Conservation (phyloP, 2,888 invertebrate genomes). For the Andrena praecox region DNA sequence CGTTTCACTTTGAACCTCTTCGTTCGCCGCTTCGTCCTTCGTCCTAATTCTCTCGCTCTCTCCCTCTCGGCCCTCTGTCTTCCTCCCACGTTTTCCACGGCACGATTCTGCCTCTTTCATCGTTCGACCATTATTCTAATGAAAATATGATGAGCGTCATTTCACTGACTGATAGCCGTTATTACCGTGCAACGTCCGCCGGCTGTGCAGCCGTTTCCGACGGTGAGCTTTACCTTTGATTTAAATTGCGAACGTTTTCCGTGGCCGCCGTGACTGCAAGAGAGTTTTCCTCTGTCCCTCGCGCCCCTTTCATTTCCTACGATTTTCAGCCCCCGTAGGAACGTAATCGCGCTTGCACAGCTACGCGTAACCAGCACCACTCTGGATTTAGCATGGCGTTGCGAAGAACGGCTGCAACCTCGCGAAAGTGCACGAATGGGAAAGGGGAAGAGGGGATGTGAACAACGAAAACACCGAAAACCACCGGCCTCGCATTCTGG, state of each 20-base stretch:
- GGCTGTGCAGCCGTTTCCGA: slow-evolving; percentile 61
- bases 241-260: slow-evolving; percentile 72
- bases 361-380: slow-evolving; percentile 56
- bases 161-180: slow-evolving; percentile 72
- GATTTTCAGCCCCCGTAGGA: slow-evolving; percentile 58
- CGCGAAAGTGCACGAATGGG: not conserved
- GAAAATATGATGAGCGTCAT: slow-evolving; percentile 76
- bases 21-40: not conserved
- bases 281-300: slow-evolving; percentile 27
- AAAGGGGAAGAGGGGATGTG: not conserved
- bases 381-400: slow-evolving; percentile 52
- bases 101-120: slow-evolving; percentile 42
- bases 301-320: slow-evolving; percentile 47
- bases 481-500: slow-evolving; percentile 36
- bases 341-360: slow-evolving; percentile 62
- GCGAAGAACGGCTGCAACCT: slow-evolving; percentile 26
- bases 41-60: not conserved
- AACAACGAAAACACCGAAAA: slow-evolving; percentile 49
- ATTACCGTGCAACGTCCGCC: slow-evolving; percentile 72
- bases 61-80: not conserved
- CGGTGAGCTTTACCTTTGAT: slow-evolving; percentile 67
- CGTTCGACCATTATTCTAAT: slow-evolving; percentile 72
- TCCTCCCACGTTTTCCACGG: slow-evolving; percentile 5
- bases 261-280: slow-evolving; percentile 41
- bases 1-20: slow-evolving; percentile 4